phyloP scores from a whole-genome alignment of 2,888 invertebrate species.

The Lottia scabra region DNA sequence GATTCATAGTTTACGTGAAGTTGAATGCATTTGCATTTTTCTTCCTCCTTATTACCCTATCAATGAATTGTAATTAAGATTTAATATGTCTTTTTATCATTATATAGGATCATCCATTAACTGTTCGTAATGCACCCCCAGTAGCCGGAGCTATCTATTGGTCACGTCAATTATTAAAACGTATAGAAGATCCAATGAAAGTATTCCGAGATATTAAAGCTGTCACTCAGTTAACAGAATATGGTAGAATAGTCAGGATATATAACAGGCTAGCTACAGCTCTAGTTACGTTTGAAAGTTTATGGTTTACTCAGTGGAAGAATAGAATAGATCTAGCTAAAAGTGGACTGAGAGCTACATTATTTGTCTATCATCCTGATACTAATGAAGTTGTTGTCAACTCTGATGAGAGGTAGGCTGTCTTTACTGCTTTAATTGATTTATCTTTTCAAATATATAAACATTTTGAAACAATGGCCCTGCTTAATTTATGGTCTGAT shows the following conservation, averaged over 20 bases:
- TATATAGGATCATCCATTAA: slow-evolving; percentile 59
- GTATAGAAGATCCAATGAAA: slow-evolving; percentile 69
- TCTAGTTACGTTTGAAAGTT: slow-evolving; percentile 67
- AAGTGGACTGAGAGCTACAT: slow-evolving; percentile 62
- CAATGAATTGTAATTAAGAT: not conserved
- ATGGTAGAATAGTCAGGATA: slow-evolving; percentile 55
- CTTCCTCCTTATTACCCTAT: not conserved
- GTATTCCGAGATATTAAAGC: slow-evolving; percentile 65
- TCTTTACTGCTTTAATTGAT: no score
- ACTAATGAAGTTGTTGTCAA: slow-evolving; percentile 64
- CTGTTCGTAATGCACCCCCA: slow-evolving; percentile 66
- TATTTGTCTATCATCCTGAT: slow-evolving; percentile 63
- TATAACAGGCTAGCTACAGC: slow-evolving; percentile 65
- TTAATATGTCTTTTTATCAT: not conserved
- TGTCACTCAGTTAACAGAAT: slow-evolving; percentile 64
- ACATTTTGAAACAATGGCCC: no score
- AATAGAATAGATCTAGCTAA: slow-evolving; percentile 62
- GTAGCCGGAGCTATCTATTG: slow-evolving; percentile 69
- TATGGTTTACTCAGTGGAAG: slow-evolving; percentile 68
- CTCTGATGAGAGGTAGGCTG: slow-evolving; percentile 63
- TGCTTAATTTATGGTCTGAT: no score
- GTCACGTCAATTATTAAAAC: slow-evolving; percentile 65
- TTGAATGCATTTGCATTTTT: no score
- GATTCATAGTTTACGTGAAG: no score
- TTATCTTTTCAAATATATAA: no score